Conservation (phyloP, 2,113 vertebrate species). For the Pelvicachromis taeniatus region DNA sequence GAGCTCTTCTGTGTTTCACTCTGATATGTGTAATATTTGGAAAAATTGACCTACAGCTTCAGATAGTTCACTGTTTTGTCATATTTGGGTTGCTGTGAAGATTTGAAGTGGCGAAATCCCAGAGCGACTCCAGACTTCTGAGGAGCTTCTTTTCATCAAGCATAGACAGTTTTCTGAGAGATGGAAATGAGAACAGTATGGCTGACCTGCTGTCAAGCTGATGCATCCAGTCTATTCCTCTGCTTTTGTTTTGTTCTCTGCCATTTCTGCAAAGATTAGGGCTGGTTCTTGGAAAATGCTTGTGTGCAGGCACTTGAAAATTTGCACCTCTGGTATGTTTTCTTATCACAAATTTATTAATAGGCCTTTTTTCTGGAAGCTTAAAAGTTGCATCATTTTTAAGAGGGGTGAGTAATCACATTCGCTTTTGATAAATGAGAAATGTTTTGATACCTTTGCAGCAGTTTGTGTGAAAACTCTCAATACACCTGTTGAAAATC, state of each 20-base stretch:
- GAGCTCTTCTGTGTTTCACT: not conserved
- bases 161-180: not conserved
- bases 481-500: not conserved
- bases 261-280: not conserved
- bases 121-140: not conserved
- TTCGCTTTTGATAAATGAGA: not conserved
- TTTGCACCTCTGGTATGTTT: conserved; percentile 71
- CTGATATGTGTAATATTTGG: not conserved
- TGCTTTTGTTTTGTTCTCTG: not conserved
- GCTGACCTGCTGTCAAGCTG: not conserved
- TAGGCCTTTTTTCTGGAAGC: conserved; percentile 80
- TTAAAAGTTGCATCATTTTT: conserved; percentile 80
- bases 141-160: not conserved
- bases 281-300: conserved; percentile 61
- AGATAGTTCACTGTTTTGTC: not conserved
- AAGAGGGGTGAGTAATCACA: conserved; percentile 80
- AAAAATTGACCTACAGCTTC: not conserved
- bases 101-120: not conserved
- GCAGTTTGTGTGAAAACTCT: not conserved
- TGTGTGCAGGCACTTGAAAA: conserved; percentile 71
- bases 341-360: conserved; percentile 76
- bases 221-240: not conserved
- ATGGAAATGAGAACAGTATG: not conserved
- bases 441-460: not conserved
- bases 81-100: conserved; percentile 4